Evolutionary conservation across 2,113 vertebrate genomes (phyloP), one percentile per base, ranked within the genome.

Genomic region (Dascyllus trimaculatus): DNA sequence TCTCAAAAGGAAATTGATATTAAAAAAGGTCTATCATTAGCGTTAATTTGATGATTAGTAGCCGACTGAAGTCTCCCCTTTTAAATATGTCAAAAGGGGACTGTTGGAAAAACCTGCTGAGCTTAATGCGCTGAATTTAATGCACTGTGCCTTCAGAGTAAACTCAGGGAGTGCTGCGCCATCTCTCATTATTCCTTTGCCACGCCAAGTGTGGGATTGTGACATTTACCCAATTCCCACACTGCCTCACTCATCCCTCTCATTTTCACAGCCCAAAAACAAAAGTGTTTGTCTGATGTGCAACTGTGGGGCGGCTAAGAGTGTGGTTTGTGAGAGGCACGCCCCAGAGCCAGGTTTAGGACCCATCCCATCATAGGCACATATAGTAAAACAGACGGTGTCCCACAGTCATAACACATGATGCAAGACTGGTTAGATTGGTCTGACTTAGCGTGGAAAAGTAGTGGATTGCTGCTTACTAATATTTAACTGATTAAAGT

Each of bases 171-270:
- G 86, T 83, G 85, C 87, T 89, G 57, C 73, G 74, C 76, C 6
- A 53, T 71, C 71, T 81, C 82, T 45, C 57, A 54, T 38, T 69
- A 63, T 73, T 86, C 71, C 89, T 88, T 84, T 71, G 88, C 86
- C 88, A 48, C 49, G 17, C 43, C 80, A 61, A 86, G 54, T 95
- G 95, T 96, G 94, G 92, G 94, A 95, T 94, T 84, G 82, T 93
- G 89, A 88, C 82, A 92, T 78, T 59, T 22, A 10, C 57, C 85
- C 59, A 72, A 86, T 96, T 96, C 95, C 93, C 94, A 90, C 91
- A 78, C 61, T 66, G 60, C 40, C 71, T 71, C 79, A 56, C 86
- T 71, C 51, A 78, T 72, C 87, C 76, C 82, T 91, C 89, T 92
- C 76, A 77, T 92, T 93, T 91, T 88, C 92, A 92, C 79, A 81